Evolutionary conservation across 2,888 invertebrate genomes (phyloP), one percentile per base, ranked within the genome.

Genomic region (Clitarchus hookeri): DNA sequence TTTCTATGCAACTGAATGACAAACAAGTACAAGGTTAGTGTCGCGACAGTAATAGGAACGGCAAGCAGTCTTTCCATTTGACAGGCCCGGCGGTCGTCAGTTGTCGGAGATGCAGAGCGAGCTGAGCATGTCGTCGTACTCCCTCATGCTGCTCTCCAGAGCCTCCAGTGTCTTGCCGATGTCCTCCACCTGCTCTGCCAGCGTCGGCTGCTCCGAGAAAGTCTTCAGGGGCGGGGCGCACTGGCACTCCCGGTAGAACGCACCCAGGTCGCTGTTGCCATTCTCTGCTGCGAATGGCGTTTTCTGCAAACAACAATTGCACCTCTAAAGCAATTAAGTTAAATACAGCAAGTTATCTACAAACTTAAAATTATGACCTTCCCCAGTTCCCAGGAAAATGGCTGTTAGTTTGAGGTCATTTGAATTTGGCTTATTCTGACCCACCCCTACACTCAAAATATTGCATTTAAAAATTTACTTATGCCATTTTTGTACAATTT

Each of bases 181-280:
- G 44, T 94, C 93, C 84, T 95, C 95, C 2, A 94, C 91, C 90
- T 93, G 93, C 86, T 94, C 93, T 16, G 92, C 92, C 11, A 93
- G 89, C 27, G 93, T 93, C 78, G 91, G 91, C 88, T 93, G 92
- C 88, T 92, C 92, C 85, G 90, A 91, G 88, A 93, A 94, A 80
- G 93, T 93, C 87, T 92, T 91, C 44, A 94, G 91, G 53, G 92
- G 92, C 6, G 95, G 95, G 12, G 97, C 96, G 89, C 94, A 94
- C 90, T 96, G 94, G 91, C 96, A 97, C 90, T 97, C 96, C 54
- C 95, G 93, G 92, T 96, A 97, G 92, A 97, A 97, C 88, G 94
- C 93, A 0, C 96, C 96, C 88, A 97, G 92, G 90, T 97, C 97
- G 83, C 94, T 94, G 89, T 95, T 95, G 0, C 94, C 94, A 89